Percentiles rank a stretch among this genome's conserved stretches.
Conservation (phyloP, 2,888 invertebrate genomes). For the Pomacea canaliculata region DNA sequence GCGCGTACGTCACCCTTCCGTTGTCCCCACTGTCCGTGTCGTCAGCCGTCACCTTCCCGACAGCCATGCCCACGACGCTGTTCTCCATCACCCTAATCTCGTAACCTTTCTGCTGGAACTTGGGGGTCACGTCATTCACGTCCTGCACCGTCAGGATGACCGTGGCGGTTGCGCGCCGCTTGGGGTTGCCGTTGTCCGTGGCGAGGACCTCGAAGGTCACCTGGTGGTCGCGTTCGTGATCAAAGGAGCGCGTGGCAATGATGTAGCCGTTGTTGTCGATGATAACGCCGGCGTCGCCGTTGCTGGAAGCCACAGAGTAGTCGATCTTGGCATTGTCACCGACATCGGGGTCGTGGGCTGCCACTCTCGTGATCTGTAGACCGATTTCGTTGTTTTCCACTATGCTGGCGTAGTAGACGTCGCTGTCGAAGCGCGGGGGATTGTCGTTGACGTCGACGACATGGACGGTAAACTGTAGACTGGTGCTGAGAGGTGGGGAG, state of each 20-base stretch:
- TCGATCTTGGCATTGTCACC: slow-evolving; percentile 48
- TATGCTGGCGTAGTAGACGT: slow-evolving; percentile 43
- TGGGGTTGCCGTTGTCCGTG: slow-evolving; percentile 88
- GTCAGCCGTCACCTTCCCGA: slow-evolving; percentile 43
- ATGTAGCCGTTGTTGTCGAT: slow-evolving; percentile 52
- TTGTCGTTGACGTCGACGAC: slow-evolving; percentile 92
- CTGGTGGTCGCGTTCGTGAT: slow-evolving; percentile 47
- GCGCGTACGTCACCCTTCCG: slow-evolving; percentile 41
- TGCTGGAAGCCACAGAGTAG: slow-evolving; percentile 35
- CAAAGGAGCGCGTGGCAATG: slow-evolving; percentile 45
- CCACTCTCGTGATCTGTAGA: slow-evolving; percentile 42
- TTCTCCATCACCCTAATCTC: slow-evolving; percentile 45
- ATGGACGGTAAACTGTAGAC: slow-evolving; percentile 49
- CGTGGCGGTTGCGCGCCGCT: slow-evolving; percentile 64
- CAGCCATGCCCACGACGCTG: slow-evolving; percentile 28
- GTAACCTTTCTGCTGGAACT: slow-evolving; percentile 39
- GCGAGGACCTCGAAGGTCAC: slow-evolving; percentile 77
- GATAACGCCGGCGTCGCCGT: slow-evolving; percentile 38
- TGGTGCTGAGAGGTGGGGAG: slow-evolving; percentile 49
- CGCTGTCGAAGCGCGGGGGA: slow-evolving; percentile 82
- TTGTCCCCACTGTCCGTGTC: slow-evolving; percentile 48
- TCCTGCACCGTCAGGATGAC: slow-evolving; percentile 43
- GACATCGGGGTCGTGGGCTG: slow-evolving; percentile 46
- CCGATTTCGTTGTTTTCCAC: slow-evolving; percentile 52
- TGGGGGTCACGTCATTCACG: slow-evolving; percentile 47